Evolutionary conservation across 2,113 vertebrate species (phyloP).

Genomic region (Meriones unguiculatus): DNA sequence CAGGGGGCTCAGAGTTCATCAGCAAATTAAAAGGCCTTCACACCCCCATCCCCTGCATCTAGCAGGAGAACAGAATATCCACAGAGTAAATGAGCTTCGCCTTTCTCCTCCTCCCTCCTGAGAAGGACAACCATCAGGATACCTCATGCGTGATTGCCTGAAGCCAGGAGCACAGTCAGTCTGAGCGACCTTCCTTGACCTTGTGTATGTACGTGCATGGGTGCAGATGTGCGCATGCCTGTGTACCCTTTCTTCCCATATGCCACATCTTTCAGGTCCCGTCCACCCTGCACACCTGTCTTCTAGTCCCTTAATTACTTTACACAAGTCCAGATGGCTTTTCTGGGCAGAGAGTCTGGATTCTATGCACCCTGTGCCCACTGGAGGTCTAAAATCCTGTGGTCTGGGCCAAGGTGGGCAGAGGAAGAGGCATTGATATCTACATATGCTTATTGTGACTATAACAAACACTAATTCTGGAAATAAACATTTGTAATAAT

Average conservation of each 20-base stretch:
- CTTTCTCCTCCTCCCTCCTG: neutral
- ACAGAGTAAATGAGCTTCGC: too few relatives aligned
- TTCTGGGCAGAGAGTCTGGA: neutral
- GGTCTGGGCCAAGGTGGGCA: neutral
- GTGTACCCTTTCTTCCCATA: neutral
- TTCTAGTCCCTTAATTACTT: neutral
- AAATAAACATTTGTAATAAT: neutral
- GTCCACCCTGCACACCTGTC: neutral
- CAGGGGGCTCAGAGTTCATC: neutral
- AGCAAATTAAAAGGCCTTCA: neutral
- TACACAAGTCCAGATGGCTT: neutral
- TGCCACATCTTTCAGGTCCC: neutral
- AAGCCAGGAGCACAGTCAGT: neutral
- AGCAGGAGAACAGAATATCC: rapidly evolving
- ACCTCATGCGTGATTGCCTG: neutral
- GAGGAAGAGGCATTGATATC: neutral
- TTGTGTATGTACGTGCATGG: neutral
- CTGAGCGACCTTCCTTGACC: neutral
- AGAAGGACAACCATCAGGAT: neutral
- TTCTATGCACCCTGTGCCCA: neutral
- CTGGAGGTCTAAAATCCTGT: neutral
- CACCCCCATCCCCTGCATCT: neutral
- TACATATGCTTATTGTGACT: neutral
- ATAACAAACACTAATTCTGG: neutral
- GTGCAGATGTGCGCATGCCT: neutral